Base-by-base conservation (phyloP, 1,140 invertebrate genomes). In the Macrobrachium nipponense region DNA sequence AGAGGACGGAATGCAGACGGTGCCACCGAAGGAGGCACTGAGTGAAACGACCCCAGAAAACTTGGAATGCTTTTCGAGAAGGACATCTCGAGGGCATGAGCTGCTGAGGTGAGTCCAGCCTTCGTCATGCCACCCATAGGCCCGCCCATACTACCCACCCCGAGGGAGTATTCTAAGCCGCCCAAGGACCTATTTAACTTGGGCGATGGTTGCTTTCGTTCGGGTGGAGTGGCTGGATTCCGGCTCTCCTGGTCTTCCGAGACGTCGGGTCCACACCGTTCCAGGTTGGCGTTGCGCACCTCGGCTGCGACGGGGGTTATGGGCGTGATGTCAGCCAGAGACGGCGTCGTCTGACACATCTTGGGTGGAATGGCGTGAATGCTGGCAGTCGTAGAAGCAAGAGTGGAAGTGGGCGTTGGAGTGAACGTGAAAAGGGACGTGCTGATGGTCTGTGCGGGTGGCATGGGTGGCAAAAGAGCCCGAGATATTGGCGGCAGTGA, bases 1-100 rank as follows among this genome's bases (percentile, higher is more conserved):
- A 87, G 79, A 12, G 85, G 85, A 23, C 85, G 85, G 80, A 87
- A 87, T 20, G 85, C 85, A 18, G 85, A 87, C 44, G 85, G 79
- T 14, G 85, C 18, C 70, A 87, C 62, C 10, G 68, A 43, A 36
- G 85, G 72, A 6, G 85, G 23, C 6, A 87, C 70, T 17, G 85
- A 87, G 36, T 87, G 85, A 61, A 87, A 81, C 17, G 85, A 81
- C 8, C 85, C 85, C 59, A 87, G 85, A 17, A 87, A 36, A n/a
- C 79, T 82, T 18, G 85, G 80, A 17, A 87, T 43, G 23, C 59
- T 66, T 36, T 81, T 81, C 36, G 79, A 68, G 79, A 82, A 76
- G 1, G 79, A 59, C 61, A 59, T 83, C 23, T 80, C 75, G 15
- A 72, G 82, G 15, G 76, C 27, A n/a, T 70, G 62, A 60, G 76